Base-by-base conservation (phyloP, 2,113 vertebrate species). In the Lipophrys pholis region DNA sequence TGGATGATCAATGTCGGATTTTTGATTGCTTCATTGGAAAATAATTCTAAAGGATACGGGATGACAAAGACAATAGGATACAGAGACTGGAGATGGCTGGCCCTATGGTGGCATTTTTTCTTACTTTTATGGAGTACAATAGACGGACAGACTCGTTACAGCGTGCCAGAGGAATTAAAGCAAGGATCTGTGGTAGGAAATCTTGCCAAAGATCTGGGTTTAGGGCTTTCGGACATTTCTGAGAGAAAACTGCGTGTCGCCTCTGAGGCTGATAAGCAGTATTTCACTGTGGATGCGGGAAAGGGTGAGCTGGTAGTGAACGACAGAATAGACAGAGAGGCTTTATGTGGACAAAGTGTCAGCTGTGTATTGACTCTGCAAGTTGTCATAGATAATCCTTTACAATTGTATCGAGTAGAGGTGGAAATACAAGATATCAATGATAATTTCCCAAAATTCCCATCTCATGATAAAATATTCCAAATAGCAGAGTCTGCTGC, bases 371-470 rank as follows among this genome's bases (percentile, higher is more conserved):
- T 96, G 41, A 88, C 92, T 49, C 85, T 95, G 57, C 94, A 95
- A 0, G 85, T 94, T 0, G 88, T 95, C 9, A 75, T 94, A 70
- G 94, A 95, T 72, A 92, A 93, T 4, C 94, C 95, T 1, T 80
- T 95, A 48, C 94, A 94, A 35, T 69, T 95, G 6, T 87, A 94
- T 59, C 91, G 92, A 0, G 62, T 96, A 0, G 94, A 95, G 41
- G 94, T 96, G 43, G 94, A 95, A 2, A 82, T 96, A 61, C 83
- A 90, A 8, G 95, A 96, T 0, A 93, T 95, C 0, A 96, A 96
- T 0, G 96, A 97, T 63, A 96, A 97, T 59, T 88, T 91, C 0
- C 95, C 96, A 0, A 81, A 48, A 15, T 88, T 90, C n/a, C 58
- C 65, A 0, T 73, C 72, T 0, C 14, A 69, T 9, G 84, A 89